phyloP scores from a whole-genome alignment of 1,140 invertebrate genomes.

The Euglossa dilemma region DNA sequence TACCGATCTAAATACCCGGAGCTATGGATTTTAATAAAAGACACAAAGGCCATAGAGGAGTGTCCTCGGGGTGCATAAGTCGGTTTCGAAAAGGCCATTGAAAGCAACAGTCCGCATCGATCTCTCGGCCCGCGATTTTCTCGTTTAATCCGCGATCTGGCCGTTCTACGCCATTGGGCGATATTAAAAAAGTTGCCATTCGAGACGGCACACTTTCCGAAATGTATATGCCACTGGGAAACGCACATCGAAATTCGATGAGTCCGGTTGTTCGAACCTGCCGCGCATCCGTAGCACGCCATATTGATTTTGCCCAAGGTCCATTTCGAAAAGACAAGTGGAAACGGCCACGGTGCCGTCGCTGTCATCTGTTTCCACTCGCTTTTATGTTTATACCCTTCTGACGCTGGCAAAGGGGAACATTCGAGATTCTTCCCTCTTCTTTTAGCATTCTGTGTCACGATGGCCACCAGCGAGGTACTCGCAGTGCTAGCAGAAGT shows the following conservation, averaged over 20 bases:
- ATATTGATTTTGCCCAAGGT: conserved; percentile 19
- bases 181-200: conserved; percentile 46
- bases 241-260: conserved; percentile 51
- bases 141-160: neutral
- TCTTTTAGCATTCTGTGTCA: neutral
- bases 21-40: too few species aligned
- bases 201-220: neutral
- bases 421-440: neutral
- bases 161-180: neutral
- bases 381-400: conserved; percentile 13
- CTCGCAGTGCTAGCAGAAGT: too few species aligned
- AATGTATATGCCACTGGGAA: neutral
- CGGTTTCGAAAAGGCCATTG: neutral
- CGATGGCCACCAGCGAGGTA: neutral
- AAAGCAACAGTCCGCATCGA: neutral
- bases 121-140: neutral
- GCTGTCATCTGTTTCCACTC: conserved; percentile 27
- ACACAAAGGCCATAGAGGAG: too few species aligned
- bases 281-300: neutral
- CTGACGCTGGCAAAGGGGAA: neutral
- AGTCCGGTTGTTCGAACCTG: neutral
- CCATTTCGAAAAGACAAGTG: conserved; percentile 33
- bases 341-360: conserved; percentile 7
- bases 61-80: neutral
- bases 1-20: too few species aligned